These are phyloP conservation scores for Andrena hattorfiana DNA, from an alignment of 2,888 invertebrate genomes.

Conservation along the genomic window DNA sequence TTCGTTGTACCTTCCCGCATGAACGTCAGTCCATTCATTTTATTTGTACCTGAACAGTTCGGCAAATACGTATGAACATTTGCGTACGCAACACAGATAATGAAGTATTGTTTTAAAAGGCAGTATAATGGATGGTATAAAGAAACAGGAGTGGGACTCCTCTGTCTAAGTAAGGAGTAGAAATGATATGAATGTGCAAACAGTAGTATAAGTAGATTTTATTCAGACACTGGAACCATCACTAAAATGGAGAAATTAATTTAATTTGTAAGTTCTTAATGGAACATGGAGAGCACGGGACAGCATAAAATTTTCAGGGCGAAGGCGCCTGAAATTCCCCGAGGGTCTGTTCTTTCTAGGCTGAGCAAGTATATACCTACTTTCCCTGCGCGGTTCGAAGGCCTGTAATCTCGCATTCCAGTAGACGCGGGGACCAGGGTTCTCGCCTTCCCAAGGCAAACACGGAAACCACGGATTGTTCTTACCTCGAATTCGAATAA, in stretches of 20 bases:
- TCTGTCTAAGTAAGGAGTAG: too few relatives aligned
- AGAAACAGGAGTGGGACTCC: too few relatives aligned
- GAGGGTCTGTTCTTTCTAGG: slow-evolving; percentile 2
- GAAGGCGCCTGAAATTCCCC: slow-evolving; percentile 21
- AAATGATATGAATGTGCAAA: too few relatives aligned
- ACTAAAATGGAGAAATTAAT: not conserved
- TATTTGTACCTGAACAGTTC: too few relatives aligned
- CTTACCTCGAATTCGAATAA: slow-evolving; percentile 73
- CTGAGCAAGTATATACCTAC: slow-evolving; percentile 8
- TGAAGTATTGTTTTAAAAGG: too few relatives aligned
- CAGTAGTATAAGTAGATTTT: not conserved
- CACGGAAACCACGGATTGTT: slow-evolving; percentile 66
- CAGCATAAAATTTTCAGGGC: not conserved
- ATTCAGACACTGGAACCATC: not conserved
- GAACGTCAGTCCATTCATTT: too few relatives aligned
- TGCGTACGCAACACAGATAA: too few relatives aligned
- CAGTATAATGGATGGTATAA: too few relatives aligned
- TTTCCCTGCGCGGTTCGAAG: slow-evolving; percentile 19
- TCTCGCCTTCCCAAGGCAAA: slow-evolving; percentile 70
- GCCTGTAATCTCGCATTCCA: slow-evolving; percentile 48
- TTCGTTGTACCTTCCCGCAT: too few relatives aligned
- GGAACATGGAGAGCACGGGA: not conserved
- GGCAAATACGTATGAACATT: too few relatives aligned
- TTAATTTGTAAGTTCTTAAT: not conserved
- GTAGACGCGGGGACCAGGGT: slow-evolving; percentile 48